Conservation (phyloP, 2,797 vertebrate species). For the Spondyliosoma cantharus region DNA sequence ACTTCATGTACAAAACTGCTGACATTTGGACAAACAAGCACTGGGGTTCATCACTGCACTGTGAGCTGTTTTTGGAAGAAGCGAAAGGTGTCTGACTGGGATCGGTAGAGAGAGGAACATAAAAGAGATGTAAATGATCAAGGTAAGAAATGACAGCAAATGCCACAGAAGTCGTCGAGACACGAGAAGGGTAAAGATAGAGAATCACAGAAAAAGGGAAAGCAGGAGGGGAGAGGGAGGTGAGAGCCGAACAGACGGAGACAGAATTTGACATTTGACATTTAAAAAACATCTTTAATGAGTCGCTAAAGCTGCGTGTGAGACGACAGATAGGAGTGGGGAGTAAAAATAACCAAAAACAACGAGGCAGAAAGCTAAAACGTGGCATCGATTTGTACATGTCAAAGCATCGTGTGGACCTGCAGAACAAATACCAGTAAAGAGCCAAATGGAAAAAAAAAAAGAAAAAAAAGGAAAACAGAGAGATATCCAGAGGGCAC, state of each 20-base stretch:
- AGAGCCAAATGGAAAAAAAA: slow-evolving; percentile 10
- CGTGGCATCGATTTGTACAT: slow-evolving; percentile 19
- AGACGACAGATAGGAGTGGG: not conserved
- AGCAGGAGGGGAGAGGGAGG: slow-evolving; percentile 13
- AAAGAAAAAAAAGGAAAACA: not conserved
- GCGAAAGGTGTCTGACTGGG: slow-evolving; percentile 35
- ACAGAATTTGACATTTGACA: slow-evolving; percentile 63
- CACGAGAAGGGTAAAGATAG: slow-evolving; percentile 24
- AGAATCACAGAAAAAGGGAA: slow-evolving; percentile 9
- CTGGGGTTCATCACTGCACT: slow-evolving; percentile 33
- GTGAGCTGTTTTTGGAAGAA: slow-evolving; percentile 31
- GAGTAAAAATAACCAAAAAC: slow-evolving; percentile 39
- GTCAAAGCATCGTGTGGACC: slow-evolving; percentile 3
- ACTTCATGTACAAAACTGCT: slow-evolving; percentile 39
- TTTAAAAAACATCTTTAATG: slow-evolving; percentile 63
- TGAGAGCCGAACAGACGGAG: slow-evolving; percentile 52
- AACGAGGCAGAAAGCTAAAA: slow-evolving; percentile 21
- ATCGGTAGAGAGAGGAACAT: slow-evolving; percentile 33
- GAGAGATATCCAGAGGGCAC: slow-evolving; percentile 37
- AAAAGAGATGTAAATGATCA: slow-evolving; percentile 62
- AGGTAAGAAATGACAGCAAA: slow-evolving; percentile 53
- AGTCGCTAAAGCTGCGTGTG: slow-evolving; percentile 24
- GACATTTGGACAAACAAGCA: slow-evolving; percentile 53
- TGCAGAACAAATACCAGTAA: slow-evolving; percentile 17
- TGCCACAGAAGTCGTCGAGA: slow-evolving; percentile 30